A percentile compares a stretch with the other conserved stretches of the same genome.
phyloP scores from a whole-genome alignment of 1,140 invertebrate species.

The Psilanteris sp. region DNA sequence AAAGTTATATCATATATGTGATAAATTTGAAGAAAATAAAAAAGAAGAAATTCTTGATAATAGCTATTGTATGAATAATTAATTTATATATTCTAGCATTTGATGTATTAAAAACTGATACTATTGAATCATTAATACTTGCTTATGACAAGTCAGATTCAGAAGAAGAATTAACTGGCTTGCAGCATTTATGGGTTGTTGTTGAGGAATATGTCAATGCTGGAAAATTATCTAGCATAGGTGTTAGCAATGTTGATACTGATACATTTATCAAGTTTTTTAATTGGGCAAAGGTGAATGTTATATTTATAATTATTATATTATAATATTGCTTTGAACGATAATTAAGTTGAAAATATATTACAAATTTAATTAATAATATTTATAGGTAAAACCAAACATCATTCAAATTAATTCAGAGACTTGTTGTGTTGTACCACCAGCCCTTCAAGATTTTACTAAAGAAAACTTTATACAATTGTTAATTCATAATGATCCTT shows the following conservation, averaged over 20 bases:
- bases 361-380: too few relatives aligned
- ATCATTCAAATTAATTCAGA: slow-evolving; percentile 98
- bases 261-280: slow-evolving; percentile 88
- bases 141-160: slow-evolving; percentile 82
- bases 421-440: slow-evolving; percentile 96
- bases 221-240: slow-evolving; percentile 86
- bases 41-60: too few relatives aligned
- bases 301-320: neutral
- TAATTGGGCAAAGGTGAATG: slow-evolving; percentile 84
- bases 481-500: slow-evolving; percentile 96
- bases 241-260: slow-evolving; percentile 94
- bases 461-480: slow-evolving; percentile 94
- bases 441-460: slow-evolving; percentile 92
- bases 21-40: neutral
- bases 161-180: slow-evolving; percentile 82
- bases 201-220: slow-evolving; percentile 85
- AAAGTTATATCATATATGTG: neutral
- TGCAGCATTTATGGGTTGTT: slow-evolving; percentile 86
- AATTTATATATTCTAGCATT: slow-evolving; percentile 82
- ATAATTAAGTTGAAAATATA: too few relatives aligned
- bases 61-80: too few relatives aligned
- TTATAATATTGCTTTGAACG: neutral
- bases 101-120: slow-evolving; percentile 82
- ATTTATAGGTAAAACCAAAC: slow-evolving; percentile 88
- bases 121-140: slow-evolving; percentile 88